phyloP scores from a whole-genome alignment of 2,797 vertebrate genomes.

The Urocyon cinereoargenteus region DNA sequence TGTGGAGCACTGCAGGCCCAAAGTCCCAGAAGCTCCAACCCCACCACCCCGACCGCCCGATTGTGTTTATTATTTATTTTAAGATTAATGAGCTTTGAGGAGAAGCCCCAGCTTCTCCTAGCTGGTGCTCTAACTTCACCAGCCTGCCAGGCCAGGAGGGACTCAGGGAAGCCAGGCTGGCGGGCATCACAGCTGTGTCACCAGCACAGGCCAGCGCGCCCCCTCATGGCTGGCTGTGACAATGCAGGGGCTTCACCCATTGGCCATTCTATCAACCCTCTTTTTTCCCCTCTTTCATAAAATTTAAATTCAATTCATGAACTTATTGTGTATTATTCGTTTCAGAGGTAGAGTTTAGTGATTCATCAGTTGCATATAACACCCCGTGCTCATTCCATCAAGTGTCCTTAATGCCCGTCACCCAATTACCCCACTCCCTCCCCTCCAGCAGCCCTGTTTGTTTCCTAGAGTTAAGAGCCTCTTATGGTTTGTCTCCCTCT shows the following conservation, averaged over 20 bases:
- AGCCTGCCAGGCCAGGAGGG: neutral
- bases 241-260: accelerated
- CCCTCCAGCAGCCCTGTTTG: neutral
- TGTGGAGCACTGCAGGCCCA: accelerated
- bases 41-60: neutral
- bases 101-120: neutral
- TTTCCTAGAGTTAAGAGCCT: neutral
- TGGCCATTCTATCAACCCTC: neutral
- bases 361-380: neutral
- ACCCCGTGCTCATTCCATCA: neutral
- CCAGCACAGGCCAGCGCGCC: neutral
- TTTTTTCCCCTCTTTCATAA: neutral
- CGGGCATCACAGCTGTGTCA: neutral
- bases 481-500: neutral
- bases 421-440: neutral
- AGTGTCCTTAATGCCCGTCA: neutral
- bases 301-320: neutral
- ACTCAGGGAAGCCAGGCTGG: accelerated
- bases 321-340: neutral
- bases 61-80: neutral
- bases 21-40: neutral
- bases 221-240: neutral
- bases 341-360: neutral
- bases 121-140: neutral
- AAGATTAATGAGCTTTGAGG: neutral